phyloP scores from a whole-genome alignment of 2,888 invertebrate genomes.

The Xylophagus ater region DNA sequence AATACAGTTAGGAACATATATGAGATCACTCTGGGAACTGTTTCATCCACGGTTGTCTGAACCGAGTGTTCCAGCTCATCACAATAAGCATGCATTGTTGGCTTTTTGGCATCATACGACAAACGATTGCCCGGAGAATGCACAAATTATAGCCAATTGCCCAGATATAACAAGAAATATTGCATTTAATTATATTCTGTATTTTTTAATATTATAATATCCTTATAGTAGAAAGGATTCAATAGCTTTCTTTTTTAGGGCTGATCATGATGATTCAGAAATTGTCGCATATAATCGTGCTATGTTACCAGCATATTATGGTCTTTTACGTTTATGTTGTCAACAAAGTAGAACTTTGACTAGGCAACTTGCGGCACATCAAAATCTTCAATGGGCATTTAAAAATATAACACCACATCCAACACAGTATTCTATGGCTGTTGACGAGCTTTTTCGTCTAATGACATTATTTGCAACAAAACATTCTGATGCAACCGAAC shows the following conservation, averaged over 20 bases:
- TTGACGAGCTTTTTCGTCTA: constrained; percentile 82
- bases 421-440: constrained; percentile 83
- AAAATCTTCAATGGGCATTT: constrained; percentile 94
- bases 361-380: constrained; percentile 77
- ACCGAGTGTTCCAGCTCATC: constrained; percentile 88
- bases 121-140: constrained; percentile 86
- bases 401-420: constrained; percentile 94
- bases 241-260: too few species aligned
- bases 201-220: constrained; percentile 40
- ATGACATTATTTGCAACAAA: constrained; percentile 82
- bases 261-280: constrained; percentile 93
- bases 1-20: constrained; percentile 78
- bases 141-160: constrained; percentile 77
- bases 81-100: constrained; percentile 86
- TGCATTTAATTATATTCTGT: constrained; percentile 94
- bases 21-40: constrained; percentile 83
- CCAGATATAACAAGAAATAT: constrained; percentile 85
- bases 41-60: constrained; percentile 92
- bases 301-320: constrained; percentile 89
- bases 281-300: constrained; percentile 87
- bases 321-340: constrained; percentile 79
- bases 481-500: constrained; percentile 63
- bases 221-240: too few species aligned
- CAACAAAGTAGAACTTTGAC: constrained; percentile 79
- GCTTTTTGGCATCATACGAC: constrained; percentile 92